These are phyloP conservation scores for Sminthurides bifidus DNA, from an alignment of 1,140 invertebrate genomes.

Conservation along the genomic window DNA sequence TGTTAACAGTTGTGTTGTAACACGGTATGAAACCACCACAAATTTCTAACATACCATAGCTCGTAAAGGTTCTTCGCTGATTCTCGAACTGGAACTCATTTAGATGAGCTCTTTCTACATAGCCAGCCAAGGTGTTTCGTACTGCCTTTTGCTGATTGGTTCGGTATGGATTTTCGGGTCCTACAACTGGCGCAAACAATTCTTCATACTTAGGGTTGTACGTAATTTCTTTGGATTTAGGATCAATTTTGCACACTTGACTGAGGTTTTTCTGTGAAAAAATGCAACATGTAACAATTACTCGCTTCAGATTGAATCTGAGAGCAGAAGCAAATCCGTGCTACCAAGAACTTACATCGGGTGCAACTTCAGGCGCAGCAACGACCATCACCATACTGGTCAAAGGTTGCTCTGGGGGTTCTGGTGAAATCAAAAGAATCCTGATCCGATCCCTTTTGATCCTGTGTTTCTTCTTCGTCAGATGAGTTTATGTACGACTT, in stretches of 20 bases:
- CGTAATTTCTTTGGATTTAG: constrained; percentile 61
- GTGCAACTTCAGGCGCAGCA: constrained; percentile 64
- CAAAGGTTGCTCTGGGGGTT: too few relatives aligned
- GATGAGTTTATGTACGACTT: background rate
- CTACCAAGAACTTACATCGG: constrained; percentile 45
- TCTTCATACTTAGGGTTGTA: constrained; percentile 95
- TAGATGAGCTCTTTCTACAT: constrained; percentile 86
- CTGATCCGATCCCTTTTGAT: constrained; percentile 42
- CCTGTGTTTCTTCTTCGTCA: constrained; percentile 35
- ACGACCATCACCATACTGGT: constrained; percentile 55
- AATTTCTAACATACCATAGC: constrained; percentile 53
- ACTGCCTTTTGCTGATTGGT: constrained; percentile 72
- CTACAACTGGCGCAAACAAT: constrained; percentile 79
- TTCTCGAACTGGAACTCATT: constrained; percentile 98
- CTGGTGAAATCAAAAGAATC: constrained; percentile 39
- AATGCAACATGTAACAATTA: background rate
- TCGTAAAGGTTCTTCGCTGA: constrained; percentile 86
- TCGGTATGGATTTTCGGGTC: constrained; percentile 82
- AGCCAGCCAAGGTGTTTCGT: constrained; percentile 89
- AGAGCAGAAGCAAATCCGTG: background rate
- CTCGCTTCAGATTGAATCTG: background rate
- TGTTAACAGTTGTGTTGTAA: background rate
- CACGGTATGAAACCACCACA: background rate
- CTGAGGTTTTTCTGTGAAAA: constrained; percentile 27
- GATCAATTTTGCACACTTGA: constrained; percentile 49